Base-by-base conservation (phyloP, 2,113 vertebrate species). In the Dipodomys stephensi region DNA sequence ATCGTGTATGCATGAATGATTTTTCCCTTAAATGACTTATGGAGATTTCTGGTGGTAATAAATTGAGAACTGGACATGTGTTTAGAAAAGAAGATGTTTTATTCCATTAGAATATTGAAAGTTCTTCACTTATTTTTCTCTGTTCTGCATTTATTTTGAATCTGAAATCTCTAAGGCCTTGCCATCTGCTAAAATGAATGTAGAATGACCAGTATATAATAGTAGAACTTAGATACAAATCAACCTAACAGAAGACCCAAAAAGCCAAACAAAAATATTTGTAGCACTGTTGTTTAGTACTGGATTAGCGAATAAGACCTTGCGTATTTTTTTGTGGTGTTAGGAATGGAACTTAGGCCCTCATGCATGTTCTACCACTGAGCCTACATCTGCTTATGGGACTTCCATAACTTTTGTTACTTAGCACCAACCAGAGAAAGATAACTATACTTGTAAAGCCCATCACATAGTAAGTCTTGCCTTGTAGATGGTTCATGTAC, bases 1-100 rank as follows among this genome's bases (percentile, higher is more conserved):
- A n/a, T 49, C 73, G 15, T 18, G 2, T 53, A 28, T 62, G 6
- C 62, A 11, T 83, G 39, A 81, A 46, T 92, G 30, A 74, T 67
- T 93, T 92, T 32, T 67, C 81, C 32, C 46, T 69, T 71, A 92
- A 84, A 72, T 68, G 9, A 79, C 74, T 77, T 84, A 19, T 80
- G 25, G 7, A 92, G 15, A 79, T 57, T 92, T 89, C 39, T 80
- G 44, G 16, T 92, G 78, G 19, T 49, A 19, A 83, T 39, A 28
- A 85, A 80, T n/a, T 72, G 22, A 93, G 30, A 90, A 72, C 2
- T 82, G 82, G 49, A 83, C 4, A 73, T 0, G 2, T 57, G 0
- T 57, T 84, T 94, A 53, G 18, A 95, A 15, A 85, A 46, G 8
- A n/a, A 87, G 62, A 1, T 53, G 25, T 90, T 88, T 57, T 53